These are phyloP conservation scores for Myripristis jacobus DNA, from an alignment of 2,797 vertebrate species.

Conservation along the genomic window DNA sequence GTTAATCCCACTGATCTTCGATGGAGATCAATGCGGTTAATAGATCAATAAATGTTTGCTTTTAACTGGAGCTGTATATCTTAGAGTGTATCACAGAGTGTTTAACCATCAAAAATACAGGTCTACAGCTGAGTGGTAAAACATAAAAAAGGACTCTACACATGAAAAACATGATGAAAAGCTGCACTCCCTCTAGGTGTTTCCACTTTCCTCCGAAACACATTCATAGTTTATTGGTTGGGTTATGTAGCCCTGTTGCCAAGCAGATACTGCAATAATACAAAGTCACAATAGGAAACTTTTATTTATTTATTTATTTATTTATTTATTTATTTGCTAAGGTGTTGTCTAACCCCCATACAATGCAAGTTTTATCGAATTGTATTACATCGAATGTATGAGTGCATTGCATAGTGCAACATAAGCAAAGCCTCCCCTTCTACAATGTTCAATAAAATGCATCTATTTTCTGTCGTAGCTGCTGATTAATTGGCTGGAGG, in stretches of 20 bases:
- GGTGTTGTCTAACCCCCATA: not conserved
- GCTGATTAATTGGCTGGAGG: slow-evolving; percentile 62
- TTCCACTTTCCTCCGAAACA: not conserved
- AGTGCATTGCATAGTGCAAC: slow-evolving; percentile 56
- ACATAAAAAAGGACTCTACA: not conserved
- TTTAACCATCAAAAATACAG: not conserved
- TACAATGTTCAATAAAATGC: slow-evolving; percentile 34
- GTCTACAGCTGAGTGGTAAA: not conserved
- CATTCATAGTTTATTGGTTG: not conserved
- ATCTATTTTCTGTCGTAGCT: slow-evolving; percentile 56
- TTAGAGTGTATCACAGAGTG: not conserved
- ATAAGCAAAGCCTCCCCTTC: slow-evolving; percentile 46
- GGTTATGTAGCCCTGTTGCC: not conserved
- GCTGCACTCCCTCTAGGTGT: not conserved
- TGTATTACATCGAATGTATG: slow-evolving; percentile 34
- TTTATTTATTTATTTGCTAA: too few species aligned
- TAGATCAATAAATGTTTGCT: not conserved
- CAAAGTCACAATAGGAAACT: not conserved
- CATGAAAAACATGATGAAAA: not conserved
- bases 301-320: too few species aligned
- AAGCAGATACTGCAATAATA: slow-evolving; percentile 19
- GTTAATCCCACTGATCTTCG: slow-evolving; percentile 4
- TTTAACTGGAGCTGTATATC: too few species aligned
- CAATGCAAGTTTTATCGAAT: slow-evolving; percentile 14
- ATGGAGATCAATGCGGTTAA: slow-evolving; percentile 1